Evolutionary conservation across 2,888 invertebrate species (phyloP), one percentile per base, ranked within the genome.

Genomic region (Protophormia terraenovae): DNA sequence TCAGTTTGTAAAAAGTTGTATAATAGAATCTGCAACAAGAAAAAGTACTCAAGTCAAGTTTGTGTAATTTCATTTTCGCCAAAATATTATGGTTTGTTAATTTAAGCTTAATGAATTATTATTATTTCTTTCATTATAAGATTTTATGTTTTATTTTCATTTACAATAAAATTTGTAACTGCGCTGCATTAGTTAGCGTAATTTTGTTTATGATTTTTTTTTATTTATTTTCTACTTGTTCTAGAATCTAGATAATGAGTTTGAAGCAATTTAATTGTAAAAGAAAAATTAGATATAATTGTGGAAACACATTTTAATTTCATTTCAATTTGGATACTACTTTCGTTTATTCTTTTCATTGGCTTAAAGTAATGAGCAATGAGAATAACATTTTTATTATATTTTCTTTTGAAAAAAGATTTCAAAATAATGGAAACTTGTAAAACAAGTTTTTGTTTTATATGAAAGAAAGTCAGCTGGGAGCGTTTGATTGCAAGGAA

Each of bases 81-180:
- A 75, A 69, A 32, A 69, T 81, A 75, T 75, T 69, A 81, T 73
- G 72, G 75, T 75, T 75, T 75, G 72, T 75, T 75, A 75, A 81
- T 75, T 62, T 81, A 62, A 69, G 62, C 32, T 14, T 60, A 81
- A 75, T 81, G 69, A 69, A 81, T 69, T 81, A 75, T 75, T 69
- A 62, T 69, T 69, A 32, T 35, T 67, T 80, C 19, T 60, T 73
- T 2, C 2, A 22, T 3, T 10, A 8, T 8, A 50, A 12, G 8
- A 35, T 62, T 24, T 50, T 22, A 12, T 50, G 50, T 50, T 50
- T 50, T 10, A 22, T 50, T 50, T 47, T 19, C 2, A 19, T 47
- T 47, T 16, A 47, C n/a, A 47, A 19, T 19, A 7, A 19, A 14
- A 24, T 27, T 24, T 14, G 64, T 41, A n/a, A 41, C 27, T 29